phyloP scores from a whole-genome alignment of 2,113 vertebrate genomes.

The Trogon melanurus region DNA sequence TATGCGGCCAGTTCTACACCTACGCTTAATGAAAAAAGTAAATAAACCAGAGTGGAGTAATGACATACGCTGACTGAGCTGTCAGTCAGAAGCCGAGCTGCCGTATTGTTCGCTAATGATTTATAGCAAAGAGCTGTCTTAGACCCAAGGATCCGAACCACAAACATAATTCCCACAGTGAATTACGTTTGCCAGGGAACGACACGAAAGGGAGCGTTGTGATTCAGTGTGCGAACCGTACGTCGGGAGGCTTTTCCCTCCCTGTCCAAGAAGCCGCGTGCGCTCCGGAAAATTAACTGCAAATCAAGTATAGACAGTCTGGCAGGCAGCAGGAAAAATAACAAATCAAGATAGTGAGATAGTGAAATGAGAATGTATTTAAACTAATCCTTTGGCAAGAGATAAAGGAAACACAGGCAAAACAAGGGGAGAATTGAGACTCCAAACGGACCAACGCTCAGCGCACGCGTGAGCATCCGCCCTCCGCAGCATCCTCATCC shows the following conservation, averaged over 20 bases:
- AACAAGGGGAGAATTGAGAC: background rate
- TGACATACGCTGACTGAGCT: background rate
- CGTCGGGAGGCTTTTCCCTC: background rate
- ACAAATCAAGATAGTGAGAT: background rate
- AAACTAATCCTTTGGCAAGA: background rate
- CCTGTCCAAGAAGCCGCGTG: background rate
- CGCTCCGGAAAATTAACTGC: background rate
- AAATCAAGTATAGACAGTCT: background rate
- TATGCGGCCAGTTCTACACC: background rate
- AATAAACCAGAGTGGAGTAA: background rate
- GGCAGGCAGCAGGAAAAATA: background rate
- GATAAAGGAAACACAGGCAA: background rate
- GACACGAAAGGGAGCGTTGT: background rate
- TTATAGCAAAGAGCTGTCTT: background rate
- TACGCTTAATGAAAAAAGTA: background rate
- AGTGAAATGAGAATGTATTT: background rate
- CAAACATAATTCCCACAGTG: background rate
- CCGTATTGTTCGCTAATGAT: background rate
- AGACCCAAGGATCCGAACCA: background rate
- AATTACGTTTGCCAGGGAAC: background rate
- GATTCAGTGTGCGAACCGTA: background rate
- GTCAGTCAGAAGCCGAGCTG: background rate
- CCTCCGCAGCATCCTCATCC: background rate
- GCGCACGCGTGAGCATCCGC: background rate
- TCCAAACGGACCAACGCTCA: background rate